Conservation (phyloP, 1,140 invertebrate genomes). For the Bicyclus anynana region DNA sequence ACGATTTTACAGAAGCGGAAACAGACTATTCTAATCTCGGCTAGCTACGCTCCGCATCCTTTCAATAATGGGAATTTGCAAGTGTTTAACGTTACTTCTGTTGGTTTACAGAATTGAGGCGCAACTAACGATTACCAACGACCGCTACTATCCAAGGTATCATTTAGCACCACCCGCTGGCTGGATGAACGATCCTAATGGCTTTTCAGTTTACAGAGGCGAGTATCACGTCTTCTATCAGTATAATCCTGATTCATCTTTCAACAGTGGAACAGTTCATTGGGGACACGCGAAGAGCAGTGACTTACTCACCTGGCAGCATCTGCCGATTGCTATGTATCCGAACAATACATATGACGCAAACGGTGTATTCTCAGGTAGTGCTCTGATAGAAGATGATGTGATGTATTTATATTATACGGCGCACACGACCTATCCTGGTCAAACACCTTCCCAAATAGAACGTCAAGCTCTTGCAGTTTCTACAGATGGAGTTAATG, state of each 20-base stretch:
- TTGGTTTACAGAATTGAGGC: constrained; percentile 11
- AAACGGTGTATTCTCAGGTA: constrained; percentile 63
- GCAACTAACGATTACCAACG: background rate
- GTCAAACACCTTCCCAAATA: constrained; percentile 34
- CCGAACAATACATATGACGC: constrained; percentile 54
- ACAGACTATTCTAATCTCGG: constrained; percentile 2
- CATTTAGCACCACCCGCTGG: constrained; percentile 52
- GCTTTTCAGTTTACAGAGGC: constrained; percentile 49
- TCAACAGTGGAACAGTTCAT: constrained; percentile 39
- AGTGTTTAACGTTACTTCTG: constrained; percentile 7
- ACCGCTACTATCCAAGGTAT: constrained; percentile 46
- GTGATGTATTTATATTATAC: constrained; percentile 66
- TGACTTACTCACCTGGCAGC: constrained; percentile 59
- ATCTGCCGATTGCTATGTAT: constrained; percentile 56
- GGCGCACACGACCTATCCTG: constrained; percentile 45
- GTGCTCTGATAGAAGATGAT: constrained; percentile 51
- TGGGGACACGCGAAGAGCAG: constrained; percentile 65
- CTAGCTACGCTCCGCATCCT: background rate
- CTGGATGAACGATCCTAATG: constrained; percentile 74
- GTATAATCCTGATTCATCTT: constrained; percentile 46
- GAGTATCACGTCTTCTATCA: constrained; percentile 68
- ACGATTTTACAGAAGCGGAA: constrained; percentile 1
- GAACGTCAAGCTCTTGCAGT: constrained; percentile 51
- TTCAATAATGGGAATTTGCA: background rate
- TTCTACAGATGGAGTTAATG: constrained; percentile 44